Conservation (phyloP, 2,888 invertebrate species). For the Melipona bicolor region DNA sequence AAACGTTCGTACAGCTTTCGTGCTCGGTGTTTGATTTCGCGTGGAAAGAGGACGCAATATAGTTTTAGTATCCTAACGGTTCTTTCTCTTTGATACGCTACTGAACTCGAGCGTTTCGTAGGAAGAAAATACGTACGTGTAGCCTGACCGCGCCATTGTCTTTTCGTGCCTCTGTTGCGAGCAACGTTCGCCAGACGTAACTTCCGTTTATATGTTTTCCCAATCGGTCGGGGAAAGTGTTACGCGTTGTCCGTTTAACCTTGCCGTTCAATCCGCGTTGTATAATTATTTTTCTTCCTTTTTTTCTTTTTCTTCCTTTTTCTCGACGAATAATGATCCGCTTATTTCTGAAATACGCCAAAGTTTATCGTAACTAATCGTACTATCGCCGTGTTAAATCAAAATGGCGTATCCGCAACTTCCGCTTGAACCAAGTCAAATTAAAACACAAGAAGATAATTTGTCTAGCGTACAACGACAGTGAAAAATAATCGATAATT, state of each 20-base stretch:
- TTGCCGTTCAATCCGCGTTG: background rate
- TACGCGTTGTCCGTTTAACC: background rate
- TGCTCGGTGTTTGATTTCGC: constrained; percentile 9
- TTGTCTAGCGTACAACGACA: no score
- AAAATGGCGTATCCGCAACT: no score
- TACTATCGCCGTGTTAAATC: no score
- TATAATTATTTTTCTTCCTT: no score
- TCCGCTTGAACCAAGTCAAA: no score
- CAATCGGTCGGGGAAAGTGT: background rate
- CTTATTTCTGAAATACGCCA: background rate
- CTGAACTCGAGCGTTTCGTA: constrained; percentile 51
- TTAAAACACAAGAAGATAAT: no score
- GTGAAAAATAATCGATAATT: no score
- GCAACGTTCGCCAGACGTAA: constrained; percentile 14
- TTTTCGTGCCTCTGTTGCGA: background rate
- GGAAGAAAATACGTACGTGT: constrained; percentile 22
- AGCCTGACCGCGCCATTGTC: constrained; percentile 40
- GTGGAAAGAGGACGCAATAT: constrained; percentile 57
- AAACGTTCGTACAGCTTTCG: background rate
- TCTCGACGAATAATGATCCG: background rate
- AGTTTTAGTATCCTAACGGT: constrained; percentile 67
- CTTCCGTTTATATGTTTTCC: constrained; percentile 14
- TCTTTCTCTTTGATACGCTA: constrained; percentile 44
- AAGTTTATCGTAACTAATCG: background rate
- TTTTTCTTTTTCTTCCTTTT: background rate